These are phyloP conservation scores for Gorsachius magnificus DNA, from an alignment of 2,797 vertebrate genomes.

Conservation along the genomic window DNA sequence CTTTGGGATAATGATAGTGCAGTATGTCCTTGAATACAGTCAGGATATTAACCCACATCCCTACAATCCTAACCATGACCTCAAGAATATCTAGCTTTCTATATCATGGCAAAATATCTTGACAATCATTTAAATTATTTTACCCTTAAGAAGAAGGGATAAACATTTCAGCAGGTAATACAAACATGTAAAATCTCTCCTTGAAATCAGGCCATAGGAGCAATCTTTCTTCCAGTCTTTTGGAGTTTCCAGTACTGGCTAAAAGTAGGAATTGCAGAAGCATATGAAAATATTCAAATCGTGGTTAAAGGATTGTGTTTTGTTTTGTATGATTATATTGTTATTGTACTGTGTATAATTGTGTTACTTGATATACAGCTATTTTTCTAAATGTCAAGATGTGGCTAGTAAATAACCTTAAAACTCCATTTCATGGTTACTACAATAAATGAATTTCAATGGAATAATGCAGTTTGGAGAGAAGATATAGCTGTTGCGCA, in stretches of 20 bases:
- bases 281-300: constrained; percentile 30
- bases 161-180: not conserved
- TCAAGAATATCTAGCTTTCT: not conserved
- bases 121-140: not conserved
- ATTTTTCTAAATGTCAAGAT: constrained; percentile 52
- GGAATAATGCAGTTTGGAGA: constrained; percentile 4
- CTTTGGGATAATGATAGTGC: not conserved
- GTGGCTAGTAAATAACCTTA: constrained; percentile 22
- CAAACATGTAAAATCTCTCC: not conserved
- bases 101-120: not conserved
- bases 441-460: constrained; percentile 12
- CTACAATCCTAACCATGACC: not conserved
- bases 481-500: not conserved
- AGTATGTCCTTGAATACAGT: not conserved
- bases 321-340: constrained; percentile 18
- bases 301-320: constrained; percentile 23
- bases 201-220: not conserved
- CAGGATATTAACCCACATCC: not conserved
- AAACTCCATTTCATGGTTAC: constrained; percentile 9
- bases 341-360: constrained; percentile 6
- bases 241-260: not conserved
- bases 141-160: not conserved
- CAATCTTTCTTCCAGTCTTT: not conserved
- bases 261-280: not conserved
- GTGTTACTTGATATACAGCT: constrained; percentile 43